Evolutionary conservation across 2,797 vertebrate genomes (phyloP), one percentile per base, ranked within the genome.

Genomic region (Alectoris magna): DNA sequence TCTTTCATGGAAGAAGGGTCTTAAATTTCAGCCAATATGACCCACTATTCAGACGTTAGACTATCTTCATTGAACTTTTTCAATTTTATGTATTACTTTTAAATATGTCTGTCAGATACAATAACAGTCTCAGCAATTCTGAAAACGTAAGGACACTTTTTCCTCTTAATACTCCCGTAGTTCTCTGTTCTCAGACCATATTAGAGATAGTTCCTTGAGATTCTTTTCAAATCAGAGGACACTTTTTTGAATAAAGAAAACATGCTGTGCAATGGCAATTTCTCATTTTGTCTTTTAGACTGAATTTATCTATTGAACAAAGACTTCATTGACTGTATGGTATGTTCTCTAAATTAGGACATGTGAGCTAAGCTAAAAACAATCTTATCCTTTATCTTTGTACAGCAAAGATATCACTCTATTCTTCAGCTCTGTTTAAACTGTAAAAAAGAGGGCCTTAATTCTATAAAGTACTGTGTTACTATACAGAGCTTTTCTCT

Each of bases 21-120:
- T 75, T 94, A 93, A 90, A 90, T 88, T 51, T 90, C 76, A 48
- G 18, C 3, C 24, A 44, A 36, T 41, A 38, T 12, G 67, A n/a
- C 59, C 59, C 43, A 48, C 81, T 93, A 72, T 94, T 78, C 85
- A 94, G 55, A 66, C 53, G 90, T 90, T 68, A 91, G 46, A 38
- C 31, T 46, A 58, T 60, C 74, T 90, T 68, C 72, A 19, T 24
- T 88, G 74, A 66, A 21, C 55, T 78, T 71, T 77, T 74, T 63
- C 53, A 80, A 34, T 87, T 87, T 89, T 59, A 67, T 85, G 27
- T 79, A 87, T 59, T 90, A 62, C 80, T 84, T 94, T 82, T 59
- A 92, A 83, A 85, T 87, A 90, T 38, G 39, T 79, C 39, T 89
- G 29, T 79, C 51, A 80, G 73, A 58, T n/a, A 81, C 14, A 49